Percentiles rank a stretch among this genome's conserved stretches.
These are phyloP conservation scores for Cydia amplana DNA, from an alignment of 1,140 invertebrate species.

Conservation along the genomic window DNA sequence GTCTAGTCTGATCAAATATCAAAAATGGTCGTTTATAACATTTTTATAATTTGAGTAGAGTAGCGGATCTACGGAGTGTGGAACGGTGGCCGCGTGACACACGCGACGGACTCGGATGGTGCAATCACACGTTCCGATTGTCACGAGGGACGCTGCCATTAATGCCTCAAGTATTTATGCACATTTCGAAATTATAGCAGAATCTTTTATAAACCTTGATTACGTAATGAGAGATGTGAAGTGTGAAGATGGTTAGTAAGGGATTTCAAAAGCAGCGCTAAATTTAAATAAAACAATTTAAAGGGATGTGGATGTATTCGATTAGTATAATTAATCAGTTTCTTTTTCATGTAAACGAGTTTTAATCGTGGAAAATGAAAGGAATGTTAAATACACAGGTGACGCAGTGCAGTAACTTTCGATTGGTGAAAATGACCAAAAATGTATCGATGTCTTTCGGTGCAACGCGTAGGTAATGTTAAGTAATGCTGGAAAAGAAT, in stretches of 20 bases:
- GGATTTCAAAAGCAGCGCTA: too few species aligned
- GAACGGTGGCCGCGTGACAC: conserved; percentile 45
- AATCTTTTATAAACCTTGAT: too few species aligned
- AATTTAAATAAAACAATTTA: too few species aligned
- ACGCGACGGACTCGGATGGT: conserved; percentile 51
- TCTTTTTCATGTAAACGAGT: too few species aligned
- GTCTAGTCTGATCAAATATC: neutral
- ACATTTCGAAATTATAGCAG: neutral
- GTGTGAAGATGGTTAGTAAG: too few species aligned
- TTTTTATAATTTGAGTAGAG: neutral
- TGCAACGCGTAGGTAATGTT: neutral
- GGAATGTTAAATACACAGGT: too few species aligned
- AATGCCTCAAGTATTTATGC: conserved; percentile 23
- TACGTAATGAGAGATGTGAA: too few species aligned
- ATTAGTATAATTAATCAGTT: too few species aligned
- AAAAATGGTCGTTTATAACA: neutral
- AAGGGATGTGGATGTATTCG: too few species aligned
- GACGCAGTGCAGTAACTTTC: neutral
- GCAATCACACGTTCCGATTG: conserved; percentile 54
- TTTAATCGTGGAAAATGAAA: too few species aligned
- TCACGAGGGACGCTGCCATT: conserved; percentile 49
- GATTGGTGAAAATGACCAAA: neutral
- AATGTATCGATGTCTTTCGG: neutral
- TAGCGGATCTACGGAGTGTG: conserved; percentile 51
- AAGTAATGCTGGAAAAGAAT: neutral